Percentiles rank a stretch among this genome's conserved stretches.
phyloP scores from a whole-genome alignment of 2,888 invertebrate genomes.

The Dasysyrphus tricinctus region DNA sequence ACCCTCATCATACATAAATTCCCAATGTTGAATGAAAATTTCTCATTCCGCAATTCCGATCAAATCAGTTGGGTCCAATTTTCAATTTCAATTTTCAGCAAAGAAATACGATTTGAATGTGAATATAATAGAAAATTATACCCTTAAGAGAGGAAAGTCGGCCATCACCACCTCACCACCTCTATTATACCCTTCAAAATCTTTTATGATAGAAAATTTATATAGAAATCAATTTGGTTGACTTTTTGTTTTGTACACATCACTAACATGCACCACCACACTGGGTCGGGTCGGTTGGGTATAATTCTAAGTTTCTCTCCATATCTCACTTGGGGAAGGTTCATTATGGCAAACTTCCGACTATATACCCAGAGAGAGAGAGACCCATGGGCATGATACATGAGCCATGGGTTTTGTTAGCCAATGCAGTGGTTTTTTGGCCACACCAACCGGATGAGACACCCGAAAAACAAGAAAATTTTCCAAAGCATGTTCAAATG shows the following conservation, averaged over 20 bases:
- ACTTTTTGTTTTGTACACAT: constrained; percentile 14
- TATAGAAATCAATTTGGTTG: constrained; percentile 14
- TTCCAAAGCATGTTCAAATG: constrained; percentile 4
- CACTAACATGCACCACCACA: constrained; percentile 2
- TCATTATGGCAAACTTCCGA: constrained; percentile 33
- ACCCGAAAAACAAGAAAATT: constrained; percentile 20
- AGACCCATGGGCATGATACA: neutral
- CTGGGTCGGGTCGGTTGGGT: neutral
- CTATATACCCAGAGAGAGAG: neutral
- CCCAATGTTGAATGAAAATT: neutral
- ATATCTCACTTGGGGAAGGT: neutral
- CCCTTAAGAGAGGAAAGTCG: neutral
- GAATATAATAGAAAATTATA: constrained; percentile 11
- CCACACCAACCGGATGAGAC: constrained; percentile 24
- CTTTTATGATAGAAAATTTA: neutral
- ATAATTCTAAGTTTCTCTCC: neutral
- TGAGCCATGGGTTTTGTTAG: constrained; percentile 16
- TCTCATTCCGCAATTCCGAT: neutral
- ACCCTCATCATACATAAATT: neutral
- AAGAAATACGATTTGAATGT: constrained; percentile 1
- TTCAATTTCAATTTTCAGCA: neutral
- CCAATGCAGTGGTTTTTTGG: constrained; percentile 28
- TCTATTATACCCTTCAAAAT: neutral
- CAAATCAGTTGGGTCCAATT: neutral
- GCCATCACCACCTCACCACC: neutral